Conservation (phyloP, 2,888 invertebrate genomes). For the Cataglyphis rosenhaueri region DNA sequence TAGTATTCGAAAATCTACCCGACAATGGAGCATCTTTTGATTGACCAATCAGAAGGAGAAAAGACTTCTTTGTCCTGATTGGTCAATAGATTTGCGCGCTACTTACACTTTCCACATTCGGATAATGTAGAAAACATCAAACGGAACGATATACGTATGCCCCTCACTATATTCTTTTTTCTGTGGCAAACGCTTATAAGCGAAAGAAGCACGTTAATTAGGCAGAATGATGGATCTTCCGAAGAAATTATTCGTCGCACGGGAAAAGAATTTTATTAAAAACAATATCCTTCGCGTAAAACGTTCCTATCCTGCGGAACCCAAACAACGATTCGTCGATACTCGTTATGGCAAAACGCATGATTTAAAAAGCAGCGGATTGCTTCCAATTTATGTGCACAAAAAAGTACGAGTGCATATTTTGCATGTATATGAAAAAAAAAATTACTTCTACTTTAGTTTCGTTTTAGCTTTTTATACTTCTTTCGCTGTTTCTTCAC, state of each 20-base stretch:
- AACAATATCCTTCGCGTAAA: conserved; percentile 88
- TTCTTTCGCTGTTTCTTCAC: background rate
- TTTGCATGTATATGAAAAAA: background rate
- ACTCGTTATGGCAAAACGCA: conserved; percentile 89
- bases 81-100: background rate
- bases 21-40: background rate
- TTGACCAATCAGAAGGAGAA: background rate
- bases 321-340: conserved; percentile 88
- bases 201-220: background rate
- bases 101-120: background rate
- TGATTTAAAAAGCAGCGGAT: conserved; percentile 88
- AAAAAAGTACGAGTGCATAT: conserved; percentile 85
- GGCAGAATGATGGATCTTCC: conserved; percentile 59
- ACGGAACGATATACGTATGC: background rate
- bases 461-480: background rate
- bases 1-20: background rate
- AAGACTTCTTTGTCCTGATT: background rate
- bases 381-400: conserved; percentile 89
- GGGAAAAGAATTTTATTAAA: conserved; percentile 87
- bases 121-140: background rate
- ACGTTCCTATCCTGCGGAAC: conserved; percentile 87
- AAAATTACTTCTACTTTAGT: background rate
- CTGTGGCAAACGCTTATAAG: background rate
- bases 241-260: conserved; percentile 61
- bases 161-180: background rate